phyloP scores from a whole-genome alignment of 2,113 vertebrate genomes.

The Anolis sagrei region DNA sequence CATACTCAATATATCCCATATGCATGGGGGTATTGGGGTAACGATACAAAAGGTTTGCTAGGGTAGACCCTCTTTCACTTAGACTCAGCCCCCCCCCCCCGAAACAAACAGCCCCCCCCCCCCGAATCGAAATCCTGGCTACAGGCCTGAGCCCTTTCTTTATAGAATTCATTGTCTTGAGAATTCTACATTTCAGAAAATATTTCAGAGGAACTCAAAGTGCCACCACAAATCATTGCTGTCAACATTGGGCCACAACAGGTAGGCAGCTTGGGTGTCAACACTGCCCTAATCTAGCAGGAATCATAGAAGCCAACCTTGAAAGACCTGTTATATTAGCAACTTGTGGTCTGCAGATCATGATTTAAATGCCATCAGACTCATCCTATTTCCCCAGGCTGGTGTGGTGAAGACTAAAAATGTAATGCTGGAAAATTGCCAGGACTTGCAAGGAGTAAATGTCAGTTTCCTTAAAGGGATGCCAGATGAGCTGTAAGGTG shows the following conservation, averaged over 20 bases:
- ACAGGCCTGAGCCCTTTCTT: too few species aligned
- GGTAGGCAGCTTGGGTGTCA: too few species aligned
- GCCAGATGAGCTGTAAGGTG: not conserved
- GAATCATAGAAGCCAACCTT: too few species aligned
- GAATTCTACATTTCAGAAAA: too few species aligned
- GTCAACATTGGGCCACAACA: not conserved
- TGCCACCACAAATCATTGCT: not conserved
- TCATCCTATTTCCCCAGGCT: not conserved
- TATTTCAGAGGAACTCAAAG: not conserved
- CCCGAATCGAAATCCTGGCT: too few species aligned
- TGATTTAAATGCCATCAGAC: not conserved
- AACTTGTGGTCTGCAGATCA: not conserved
- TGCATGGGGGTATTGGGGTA: too few species aligned
- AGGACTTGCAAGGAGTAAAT: not conserved
- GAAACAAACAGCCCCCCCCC: too few species aligned
- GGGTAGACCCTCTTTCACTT: too few species aligned
- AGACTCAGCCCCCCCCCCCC: too few species aligned
- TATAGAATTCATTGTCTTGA: too few species aligned
- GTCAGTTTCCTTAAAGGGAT: not conserved
- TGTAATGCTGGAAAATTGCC: not conserved
- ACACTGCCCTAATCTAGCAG: not conserved
- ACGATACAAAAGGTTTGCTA: too few species aligned
- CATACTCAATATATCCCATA: too few species aligned
- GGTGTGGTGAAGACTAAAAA: not conserved
- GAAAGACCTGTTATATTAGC: not conserved